Evolutionary conservation across 2,888 invertebrate genomes (phyloP).

Genomic region (Mallateleia sp.): DNA sequence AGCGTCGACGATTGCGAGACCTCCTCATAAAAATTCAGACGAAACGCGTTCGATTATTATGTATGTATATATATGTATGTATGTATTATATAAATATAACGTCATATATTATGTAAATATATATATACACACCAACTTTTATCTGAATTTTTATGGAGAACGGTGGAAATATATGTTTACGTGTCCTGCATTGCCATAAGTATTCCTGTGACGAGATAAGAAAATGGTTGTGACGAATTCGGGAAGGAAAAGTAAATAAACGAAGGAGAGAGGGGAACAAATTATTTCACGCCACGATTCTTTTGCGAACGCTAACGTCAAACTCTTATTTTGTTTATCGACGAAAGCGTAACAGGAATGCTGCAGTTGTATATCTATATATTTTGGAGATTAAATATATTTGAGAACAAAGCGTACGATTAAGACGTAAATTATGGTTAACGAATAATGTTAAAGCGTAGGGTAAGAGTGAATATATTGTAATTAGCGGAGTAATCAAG

Average conservation of each 20-base stretch:
- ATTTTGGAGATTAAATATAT: conserved; percentile 16
- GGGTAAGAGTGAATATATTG: too few relatives aligned
- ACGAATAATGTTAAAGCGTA: neutral
- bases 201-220: conserved; percentile 37
- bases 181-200: conserved; percentile 54
- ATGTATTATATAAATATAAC: conserved; percentile 26
- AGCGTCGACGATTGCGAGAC: conserved; percentile 24
- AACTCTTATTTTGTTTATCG: neutral
- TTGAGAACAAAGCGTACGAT: neutral
- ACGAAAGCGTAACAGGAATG: conserved; percentile 14
- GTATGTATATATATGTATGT: conserved; percentile 23
- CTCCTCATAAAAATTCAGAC: conserved; percentile 26
- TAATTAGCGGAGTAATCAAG: too few relatives aligned
- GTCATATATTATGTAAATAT: conserved; percentile 21
- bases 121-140: conserved; percentile 13
- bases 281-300: neutral
- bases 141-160: conserved; percentile 54
- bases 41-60: conserved; percentile 18
- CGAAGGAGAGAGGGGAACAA: neutral
- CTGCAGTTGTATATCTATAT: conserved; percentile 27
- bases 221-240: neutral
- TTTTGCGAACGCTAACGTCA: too few relatives aligned
- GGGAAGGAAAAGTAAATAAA: too few relatives aligned
- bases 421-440: neutral
- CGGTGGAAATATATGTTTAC: conserved; percentile 34